These are phyloP conservation scores for Heliconius congener DNA, from an alignment of 1,140 invertebrate species.

Conservation along the genomic window DNA sequence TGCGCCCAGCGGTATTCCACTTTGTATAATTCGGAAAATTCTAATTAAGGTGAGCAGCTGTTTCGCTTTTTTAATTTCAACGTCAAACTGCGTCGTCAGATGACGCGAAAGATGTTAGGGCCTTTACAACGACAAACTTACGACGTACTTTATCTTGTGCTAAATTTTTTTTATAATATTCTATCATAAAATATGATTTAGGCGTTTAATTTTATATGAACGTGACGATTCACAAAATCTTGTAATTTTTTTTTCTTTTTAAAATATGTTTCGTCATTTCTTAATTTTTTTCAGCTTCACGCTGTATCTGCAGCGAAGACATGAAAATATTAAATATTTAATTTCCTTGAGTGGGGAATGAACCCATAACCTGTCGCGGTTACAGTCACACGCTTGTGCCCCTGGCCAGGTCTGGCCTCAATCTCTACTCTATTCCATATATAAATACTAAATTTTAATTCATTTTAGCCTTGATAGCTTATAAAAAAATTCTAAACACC, in stretches of 20 bases:
- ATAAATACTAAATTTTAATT: too few relatives aligned
- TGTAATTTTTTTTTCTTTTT: not conserved
- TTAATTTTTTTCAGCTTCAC: too few relatives aligned
- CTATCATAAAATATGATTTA: not conserved
- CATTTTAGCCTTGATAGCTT: too few relatives aligned
- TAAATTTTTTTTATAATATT: constrained; percentile 33
- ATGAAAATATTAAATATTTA: too few relatives aligned
- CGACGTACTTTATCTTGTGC: constrained; percentile 38
- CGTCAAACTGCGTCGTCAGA: constrained; percentile 68
- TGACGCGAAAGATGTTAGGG: constrained; percentile 63
- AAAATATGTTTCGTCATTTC: too few relatives aligned
- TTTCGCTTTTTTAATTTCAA: constrained; percentile 74
- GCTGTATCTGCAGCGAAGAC: too few relatives aligned
- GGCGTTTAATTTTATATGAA: not conserved
- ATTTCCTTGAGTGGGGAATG: too few relatives aligned
- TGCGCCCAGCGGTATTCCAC: constrained; percentile 32
- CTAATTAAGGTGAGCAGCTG: constrained; percentile 74
- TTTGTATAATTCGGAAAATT: constrained; percentile 70
- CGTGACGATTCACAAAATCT: not conserved
- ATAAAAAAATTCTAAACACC: too few relatives aligned
- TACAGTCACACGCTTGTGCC: too few relatives aligned
- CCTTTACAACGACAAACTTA: constrained; percentile 40
- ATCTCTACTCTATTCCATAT: too few relatives aligned
- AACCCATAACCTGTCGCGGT: too few relatives aligned
- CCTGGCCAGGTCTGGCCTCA: too few relatives aligned